Evolutionary conservation across 2,888 invertebrate genomes (phyloP).

Genomic region (Galeruca laticollis): DNA sequence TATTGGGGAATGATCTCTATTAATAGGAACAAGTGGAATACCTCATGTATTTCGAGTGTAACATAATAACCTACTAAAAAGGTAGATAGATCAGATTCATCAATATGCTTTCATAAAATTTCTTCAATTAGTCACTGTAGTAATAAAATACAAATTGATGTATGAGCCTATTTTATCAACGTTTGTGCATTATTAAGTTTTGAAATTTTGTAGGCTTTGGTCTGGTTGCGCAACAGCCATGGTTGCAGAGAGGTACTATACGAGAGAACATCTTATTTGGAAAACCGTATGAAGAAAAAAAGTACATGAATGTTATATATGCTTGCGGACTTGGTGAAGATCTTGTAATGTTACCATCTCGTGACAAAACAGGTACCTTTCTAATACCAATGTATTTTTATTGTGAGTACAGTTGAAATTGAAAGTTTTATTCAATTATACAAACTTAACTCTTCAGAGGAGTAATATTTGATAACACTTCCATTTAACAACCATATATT

Average conservation of each 20-base stretch:
- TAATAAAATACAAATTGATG: no score
- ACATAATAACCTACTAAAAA: no score
- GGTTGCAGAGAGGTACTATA: constrained; percentile 92
- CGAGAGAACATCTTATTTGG: constrained; percentile 96
- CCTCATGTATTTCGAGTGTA: no score
- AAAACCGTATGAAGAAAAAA: constrained; percentile 80
- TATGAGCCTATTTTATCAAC: no score
- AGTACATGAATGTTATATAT: constrained; percentile 83
- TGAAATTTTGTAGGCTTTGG: constrained; percentile 75
- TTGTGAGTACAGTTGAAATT: neutral
- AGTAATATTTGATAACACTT: no score
- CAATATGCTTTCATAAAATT: no score
- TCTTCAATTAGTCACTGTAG: no score
- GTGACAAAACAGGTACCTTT: constrained; percentile 71
- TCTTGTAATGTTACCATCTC: constrained; percentile 57
- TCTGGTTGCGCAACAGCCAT: constrained; percentile 89
- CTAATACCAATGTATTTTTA: neutral
- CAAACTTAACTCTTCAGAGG: neutral
- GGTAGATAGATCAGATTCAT: no score
- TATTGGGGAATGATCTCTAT: no score
- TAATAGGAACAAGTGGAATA: no score
- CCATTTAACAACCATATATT: no score
- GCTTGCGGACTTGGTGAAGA: constrained; percentile 74
- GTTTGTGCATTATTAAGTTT: neutral
- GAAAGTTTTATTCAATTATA: neutral